Conservation (phyloP, 2,113 vertebrate species). For the Chlorodrepanis virens region DNA sequence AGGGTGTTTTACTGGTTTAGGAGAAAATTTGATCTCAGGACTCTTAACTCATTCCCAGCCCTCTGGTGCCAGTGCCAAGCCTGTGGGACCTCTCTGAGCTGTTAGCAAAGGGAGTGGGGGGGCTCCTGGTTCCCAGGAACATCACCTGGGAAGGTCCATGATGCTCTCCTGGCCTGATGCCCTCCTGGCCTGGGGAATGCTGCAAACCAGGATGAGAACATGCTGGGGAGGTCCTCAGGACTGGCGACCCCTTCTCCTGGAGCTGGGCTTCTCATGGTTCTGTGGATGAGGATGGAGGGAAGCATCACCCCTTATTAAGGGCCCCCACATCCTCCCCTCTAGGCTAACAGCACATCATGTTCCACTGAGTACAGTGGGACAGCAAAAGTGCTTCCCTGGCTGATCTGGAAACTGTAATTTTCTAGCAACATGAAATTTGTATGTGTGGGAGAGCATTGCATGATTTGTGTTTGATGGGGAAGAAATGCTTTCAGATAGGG, state of each 20-base stretch:
- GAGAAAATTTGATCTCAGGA: neutral
- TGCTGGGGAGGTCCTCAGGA: neutral
- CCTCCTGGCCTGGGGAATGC: neutral
- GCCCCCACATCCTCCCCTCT: fast-evolving
- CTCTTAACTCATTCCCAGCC: neutral
- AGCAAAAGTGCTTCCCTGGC: neutral
- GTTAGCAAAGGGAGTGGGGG: neutral
- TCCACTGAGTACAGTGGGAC: neutral
- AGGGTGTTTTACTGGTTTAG: neutral
- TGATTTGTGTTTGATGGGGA: neutral
- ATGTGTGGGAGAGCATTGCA: neutral
- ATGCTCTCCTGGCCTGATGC: neutral
- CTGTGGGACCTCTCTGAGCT: neutral
- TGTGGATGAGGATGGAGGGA: neutral
- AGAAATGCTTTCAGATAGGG: neutral
- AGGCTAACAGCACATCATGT: neutral
- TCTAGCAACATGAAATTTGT: neutral
- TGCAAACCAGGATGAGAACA: neutral
- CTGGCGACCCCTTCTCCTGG: neutral
- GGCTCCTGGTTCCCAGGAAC: neutral
- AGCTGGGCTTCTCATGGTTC: neutral
- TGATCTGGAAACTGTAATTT: neutral
- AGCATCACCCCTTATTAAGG: neutral
- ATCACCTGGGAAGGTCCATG: neutral
- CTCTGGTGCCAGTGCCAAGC: neutral